phyloP scores from a whole-genome alignment of 2,797 vertebrate species.

The Gymnopithys bicolor region DNA sequence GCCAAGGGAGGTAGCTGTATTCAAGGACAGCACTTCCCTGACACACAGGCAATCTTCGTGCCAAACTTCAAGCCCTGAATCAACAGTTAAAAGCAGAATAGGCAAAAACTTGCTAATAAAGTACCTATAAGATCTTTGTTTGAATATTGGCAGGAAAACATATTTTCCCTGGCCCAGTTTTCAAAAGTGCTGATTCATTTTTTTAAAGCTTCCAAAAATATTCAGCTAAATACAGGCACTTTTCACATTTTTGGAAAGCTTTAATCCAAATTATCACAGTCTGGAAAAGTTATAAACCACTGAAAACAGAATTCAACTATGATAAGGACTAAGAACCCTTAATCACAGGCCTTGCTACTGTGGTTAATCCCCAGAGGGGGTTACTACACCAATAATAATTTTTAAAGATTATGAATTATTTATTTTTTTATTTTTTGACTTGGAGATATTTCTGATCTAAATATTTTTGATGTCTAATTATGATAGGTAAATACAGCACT shows the following conservation, averaged over 20 bases:
- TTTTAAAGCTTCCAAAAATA: slow-evolving; percentile 43
- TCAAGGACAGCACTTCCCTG: background rate
- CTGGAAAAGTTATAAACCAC: slow-evolving; percentile 25
- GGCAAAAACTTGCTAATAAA: slow-evolving; percentile 32
- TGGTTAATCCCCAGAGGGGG: slow-evolving; percentile 7
- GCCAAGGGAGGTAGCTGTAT: background rate
- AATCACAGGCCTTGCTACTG: slow-evolving; percentile 17
- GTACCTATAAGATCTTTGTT: slow-evolving; percentile 1
- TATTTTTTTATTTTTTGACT: slow-evolving; percentile 30
- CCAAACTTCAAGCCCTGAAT: slow-evolving; percentile 40
- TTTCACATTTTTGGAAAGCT: slow-evolving; percentile 32
- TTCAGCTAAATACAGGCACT: background rate
- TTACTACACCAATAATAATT: slow-evolving; percentile 44
- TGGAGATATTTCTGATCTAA: slow-evolving; percentile 2
- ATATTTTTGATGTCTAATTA: slow-evolving; percentile 36
- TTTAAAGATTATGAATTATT: slow-evolving; percentile 21
- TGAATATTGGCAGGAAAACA: slow-evolving; percentile 24
- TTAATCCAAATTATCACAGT: slow-evolving; percentile 50
- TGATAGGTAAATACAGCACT: background rate
- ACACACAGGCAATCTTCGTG: background rate
- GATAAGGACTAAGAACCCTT: slow-evolving; percentile 38
- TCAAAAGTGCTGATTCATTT: slow-evolving; percentile 45
- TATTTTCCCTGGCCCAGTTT: slow-evolving; percentile 51
- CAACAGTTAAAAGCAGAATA: slow-evolving; percentile 9
- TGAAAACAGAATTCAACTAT: slow-evolving; percentile 29